These are phyloP conservation scores for Caenorhabditis doughertyi DNA, from an alignment of 2,888 invertebrate genomes.

Conservation along the genomic window DNA sequence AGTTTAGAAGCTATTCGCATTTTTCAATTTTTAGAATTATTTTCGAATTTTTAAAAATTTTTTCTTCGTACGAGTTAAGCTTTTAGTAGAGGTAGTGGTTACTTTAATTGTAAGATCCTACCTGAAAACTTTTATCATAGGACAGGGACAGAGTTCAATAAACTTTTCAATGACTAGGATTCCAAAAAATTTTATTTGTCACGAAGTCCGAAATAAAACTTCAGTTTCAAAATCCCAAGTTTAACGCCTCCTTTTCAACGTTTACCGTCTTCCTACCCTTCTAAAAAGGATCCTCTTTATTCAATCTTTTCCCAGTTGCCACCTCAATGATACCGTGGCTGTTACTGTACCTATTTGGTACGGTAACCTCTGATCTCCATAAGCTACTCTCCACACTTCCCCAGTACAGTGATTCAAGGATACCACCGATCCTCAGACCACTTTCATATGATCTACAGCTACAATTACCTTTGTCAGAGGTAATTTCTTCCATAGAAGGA, in stretches of 20 bases:
- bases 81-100: too few relatives aligned
- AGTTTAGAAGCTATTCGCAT: not conserved
- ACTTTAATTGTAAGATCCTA: too few relatives aligned
- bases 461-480: slow-evolving; percentile 72
- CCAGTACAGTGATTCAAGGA: slow-evolving; percentile 22
- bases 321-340: slow-evolving; percentile 29
- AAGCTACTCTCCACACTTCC: slow-evolving; percentile 32
- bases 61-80: too few relatives aligned
- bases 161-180: too few relatives aligned
- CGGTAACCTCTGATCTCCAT: slow-evolving; percentile 23
- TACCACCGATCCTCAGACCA: slow-evolving; percentile 50
- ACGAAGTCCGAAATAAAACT: too few relatives aligned
- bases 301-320: too few relatives aligned
- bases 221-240: too few relatives aligned
- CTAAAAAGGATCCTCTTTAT: too few relatives aligned
- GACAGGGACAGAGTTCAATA: too few relatives aligned
- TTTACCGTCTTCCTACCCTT: not conserved
- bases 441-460: slow-evolving; percentile 69
- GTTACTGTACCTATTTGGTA: slow-evolving; percentile 36
- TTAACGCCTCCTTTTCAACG: too few relatives aligned
- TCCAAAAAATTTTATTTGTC: too few relatives aligned
- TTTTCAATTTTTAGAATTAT: not conserved
- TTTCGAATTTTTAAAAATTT: not conserved
- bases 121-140: too few relatives aligned
- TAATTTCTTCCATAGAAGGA: slow-evolving; percentile 1